Conservation (phyloP, 2,888 invertebrate genomes). For the Pristionchus japonicus region DNA sequence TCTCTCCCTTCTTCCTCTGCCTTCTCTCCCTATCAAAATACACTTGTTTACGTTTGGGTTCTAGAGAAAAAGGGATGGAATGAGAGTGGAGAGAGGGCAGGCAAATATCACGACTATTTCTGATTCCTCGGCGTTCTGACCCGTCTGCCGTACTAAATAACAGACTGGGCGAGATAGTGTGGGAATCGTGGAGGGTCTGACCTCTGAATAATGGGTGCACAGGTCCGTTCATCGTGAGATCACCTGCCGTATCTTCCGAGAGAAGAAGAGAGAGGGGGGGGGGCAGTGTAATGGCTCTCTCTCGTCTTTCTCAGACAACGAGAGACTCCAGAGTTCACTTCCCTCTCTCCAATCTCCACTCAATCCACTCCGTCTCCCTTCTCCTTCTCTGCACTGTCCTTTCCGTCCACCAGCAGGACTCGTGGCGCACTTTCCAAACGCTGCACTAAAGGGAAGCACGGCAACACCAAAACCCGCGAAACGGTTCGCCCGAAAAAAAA, state of each 20-base stretch:
- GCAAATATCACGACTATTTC: conserved; percentile 18
- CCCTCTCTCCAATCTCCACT: background rate
- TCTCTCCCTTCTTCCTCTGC: background rate
- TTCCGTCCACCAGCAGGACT: conserved; percentile 1
- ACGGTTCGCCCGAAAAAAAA: too few species aligned
- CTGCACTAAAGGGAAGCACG: background rate
- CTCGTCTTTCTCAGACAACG: background rate
- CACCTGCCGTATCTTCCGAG: background rate
- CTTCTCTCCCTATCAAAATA: conserved; percentile 35
- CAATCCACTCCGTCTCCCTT: background rate
- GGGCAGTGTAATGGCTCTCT: background rate
- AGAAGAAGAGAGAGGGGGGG: background rate
- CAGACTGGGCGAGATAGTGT: background rate
- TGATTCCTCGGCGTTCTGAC: background rate
- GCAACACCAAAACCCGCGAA: too few species aligned
- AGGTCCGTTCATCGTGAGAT: background rate
- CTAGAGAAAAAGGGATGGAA: background rate
- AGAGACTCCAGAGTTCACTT: background rate
- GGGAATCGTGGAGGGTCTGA: background rate
- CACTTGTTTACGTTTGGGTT: conserved; percentile 30
- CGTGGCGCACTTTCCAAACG: conserved; percentile 18
- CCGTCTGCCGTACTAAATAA: background rate
- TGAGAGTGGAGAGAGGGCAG: background rate
- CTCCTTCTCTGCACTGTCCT: background rate
- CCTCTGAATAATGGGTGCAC: background rate